Evolutionary conservation across 1,140 invertebrate species (phyloP).

Genomic region (Lerema accius): DNA sequence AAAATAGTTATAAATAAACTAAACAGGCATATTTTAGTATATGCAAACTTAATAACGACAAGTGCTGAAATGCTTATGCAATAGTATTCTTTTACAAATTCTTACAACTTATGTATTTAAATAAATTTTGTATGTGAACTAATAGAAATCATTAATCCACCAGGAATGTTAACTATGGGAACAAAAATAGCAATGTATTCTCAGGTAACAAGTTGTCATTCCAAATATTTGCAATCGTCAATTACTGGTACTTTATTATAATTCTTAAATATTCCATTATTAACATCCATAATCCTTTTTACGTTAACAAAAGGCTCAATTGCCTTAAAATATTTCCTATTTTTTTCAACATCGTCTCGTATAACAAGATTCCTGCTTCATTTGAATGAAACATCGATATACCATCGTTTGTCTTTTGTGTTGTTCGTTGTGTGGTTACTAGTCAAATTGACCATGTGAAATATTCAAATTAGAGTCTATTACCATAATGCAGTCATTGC

Average conservation of each 20-base stretch:
- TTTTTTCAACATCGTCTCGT: background rate
- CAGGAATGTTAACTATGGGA: slow-evolving; percentile 32
- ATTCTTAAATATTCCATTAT: slow-evolving; percentile 25
- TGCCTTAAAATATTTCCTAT: slow-evolving; percentile 19
- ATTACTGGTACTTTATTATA: slow-evolving; percentile 26
- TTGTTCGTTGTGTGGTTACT: slow-evolving; percentile 52
- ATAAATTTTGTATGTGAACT: background rate
- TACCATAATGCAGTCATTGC: slow-evolving; percentile 40
- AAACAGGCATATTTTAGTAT: too few species aligned
- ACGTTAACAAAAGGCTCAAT: slow-evolving; percentile 17
- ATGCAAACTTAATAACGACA: too few species aligned
- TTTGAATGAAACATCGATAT: slow-evolving; percentile 69
- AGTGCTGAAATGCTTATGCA: background rate
- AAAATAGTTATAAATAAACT: too few species aligned
- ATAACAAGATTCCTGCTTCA: slow-evolving; percentile 36
- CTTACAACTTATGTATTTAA: too few species aligned
- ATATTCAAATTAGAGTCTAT: slow-evolving; percentile 51
- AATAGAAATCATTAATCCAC: background rate
- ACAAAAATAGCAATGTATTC: slow-evolving; percentile 23
- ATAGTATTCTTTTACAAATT: too few species aligned
- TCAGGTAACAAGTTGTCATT: slow-evolving; percentile 30
- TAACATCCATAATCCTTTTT: slow-evolving; percentile 30
- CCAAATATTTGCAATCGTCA: slow-evolving; percentile 28
- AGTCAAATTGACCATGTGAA: slow-evolving; percentile 74
- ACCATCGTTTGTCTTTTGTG: slow-evolving; percentile 41